Conservation (phyloP, 2,113 vertebrate genomes). For the Sinocyclocheilus anshuiensis region DNA sequence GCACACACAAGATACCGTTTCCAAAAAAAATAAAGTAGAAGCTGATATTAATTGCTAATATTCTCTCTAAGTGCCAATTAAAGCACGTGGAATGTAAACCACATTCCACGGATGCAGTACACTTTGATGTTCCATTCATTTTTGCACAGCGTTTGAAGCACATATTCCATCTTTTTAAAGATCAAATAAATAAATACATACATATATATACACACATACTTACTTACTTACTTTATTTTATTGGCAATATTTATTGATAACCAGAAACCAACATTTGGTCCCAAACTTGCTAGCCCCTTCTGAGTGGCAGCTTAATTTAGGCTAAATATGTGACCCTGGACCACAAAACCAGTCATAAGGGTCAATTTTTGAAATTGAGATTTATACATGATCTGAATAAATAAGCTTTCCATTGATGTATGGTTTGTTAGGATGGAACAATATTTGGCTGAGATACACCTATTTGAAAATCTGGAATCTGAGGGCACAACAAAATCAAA, state of each 20-base stretch:
- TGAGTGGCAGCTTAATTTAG: neutral
- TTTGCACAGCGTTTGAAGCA: neutral
- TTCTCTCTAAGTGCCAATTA: neutral
- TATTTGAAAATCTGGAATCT: too few species aligned
- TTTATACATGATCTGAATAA: too few species aligned
- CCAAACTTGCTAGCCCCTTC: neutral
- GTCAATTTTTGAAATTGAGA: too few species aligned
- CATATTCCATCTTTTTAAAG: neutral
- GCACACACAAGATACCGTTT: conserved; percentile 12
- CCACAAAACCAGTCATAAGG: too few species aligned
- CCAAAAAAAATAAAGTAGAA: neutral
- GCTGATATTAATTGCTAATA: neutral
- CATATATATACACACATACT: too few species aligned
- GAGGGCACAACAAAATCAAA: too few species aligned
- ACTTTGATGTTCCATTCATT: neutral
- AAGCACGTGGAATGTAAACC: too few species aligned
- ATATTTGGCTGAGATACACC: too few species aligned
- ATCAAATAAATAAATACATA: neutral
- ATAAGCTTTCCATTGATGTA: too few species aligned
- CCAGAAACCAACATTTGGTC: neutral
- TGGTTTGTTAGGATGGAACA: too few species aligned
- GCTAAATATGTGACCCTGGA: neutral
- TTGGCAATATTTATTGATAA: too few species aligned
- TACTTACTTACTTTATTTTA: too few species aligned
- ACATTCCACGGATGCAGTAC: neutral